Percentiles rank a stretch among this genome's conserved stretches.
These are phyloP conservation scores for Pseudoips prasinana DNA, from an alignment of 2,888 invertebrate species.

Conservation along the genomic window DNA sequence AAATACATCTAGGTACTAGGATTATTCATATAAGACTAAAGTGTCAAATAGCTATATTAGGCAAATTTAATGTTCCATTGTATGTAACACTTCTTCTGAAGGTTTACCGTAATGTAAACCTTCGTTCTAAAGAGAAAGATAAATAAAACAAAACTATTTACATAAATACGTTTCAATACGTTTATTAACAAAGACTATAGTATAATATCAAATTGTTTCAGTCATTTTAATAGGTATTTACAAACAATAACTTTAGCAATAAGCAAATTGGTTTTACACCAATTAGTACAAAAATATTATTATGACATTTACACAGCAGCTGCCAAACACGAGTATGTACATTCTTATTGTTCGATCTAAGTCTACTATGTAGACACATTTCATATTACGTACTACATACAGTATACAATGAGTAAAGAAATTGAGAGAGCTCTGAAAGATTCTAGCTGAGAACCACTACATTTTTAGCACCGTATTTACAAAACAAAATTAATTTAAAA, in stretches of 20 bases:
- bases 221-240: constrained; percentile 33
- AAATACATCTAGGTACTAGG: no score
- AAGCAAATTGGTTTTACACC: constrained; percentile 23
- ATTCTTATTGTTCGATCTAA: constrained; percentile 11
- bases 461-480: no score
- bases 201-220: constrained; percentile 39
- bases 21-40: no score
- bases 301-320: constrained; percentile 29
- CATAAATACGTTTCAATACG: constrained; percentile 31
- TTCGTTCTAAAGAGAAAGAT: neutral
- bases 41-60: no score
- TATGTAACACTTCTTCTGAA: no score
- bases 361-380: constrained; percentile 33
- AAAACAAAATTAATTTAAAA: no score
- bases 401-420: constrained; percentile 23
- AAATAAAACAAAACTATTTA: constrained; percentile 29
- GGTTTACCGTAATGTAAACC: no score
- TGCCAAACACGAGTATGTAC: constrained; percentile 18
- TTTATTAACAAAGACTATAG: constrained; percentile 38
- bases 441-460: constrained; percentile 27
- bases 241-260: constrained; percentile 28
- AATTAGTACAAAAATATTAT: constrained; percentile 27
- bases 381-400: no score
- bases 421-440: constrained; percentile 38
- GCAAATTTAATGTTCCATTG: no score